Conservation (phyloP, 2,888 invertebrate species). For the Mesodorylaimus sp. region DNA sequence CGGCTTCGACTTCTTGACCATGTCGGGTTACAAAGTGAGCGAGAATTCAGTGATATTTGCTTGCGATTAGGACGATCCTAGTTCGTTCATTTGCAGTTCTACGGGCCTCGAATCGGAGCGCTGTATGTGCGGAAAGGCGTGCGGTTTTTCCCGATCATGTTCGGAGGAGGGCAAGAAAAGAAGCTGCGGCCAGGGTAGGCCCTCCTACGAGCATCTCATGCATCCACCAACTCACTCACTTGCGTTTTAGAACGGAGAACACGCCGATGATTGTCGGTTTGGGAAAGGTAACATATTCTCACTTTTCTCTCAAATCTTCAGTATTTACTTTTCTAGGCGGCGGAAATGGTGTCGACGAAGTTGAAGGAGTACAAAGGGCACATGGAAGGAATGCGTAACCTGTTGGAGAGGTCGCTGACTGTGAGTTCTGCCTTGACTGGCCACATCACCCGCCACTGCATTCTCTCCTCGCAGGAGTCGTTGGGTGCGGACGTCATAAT, state of each 20-base stretch:
- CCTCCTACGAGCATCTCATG: neutral
- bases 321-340: neutral
- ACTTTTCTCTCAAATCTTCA: too few species aligned
- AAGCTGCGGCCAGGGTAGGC: constrained; percentile 38
- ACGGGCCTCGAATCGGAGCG: constrained; percentile 43
- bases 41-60: neutral
- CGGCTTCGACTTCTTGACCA: constrained; percentile 40
- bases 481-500: neutral
- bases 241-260: constrained; percentile 39
- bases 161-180: constrained; percentile 42
- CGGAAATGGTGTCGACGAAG: neutral
- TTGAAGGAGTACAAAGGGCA: constrained; percentile 11
- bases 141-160: constrained; percentile 36
- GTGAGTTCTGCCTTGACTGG: constrained; percentile 21
- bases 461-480: neutral
- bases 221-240: neutral
- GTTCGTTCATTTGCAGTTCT: constrained; percentile 35
- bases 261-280: constrained; percentile 42
- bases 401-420: constrained; percentile 32
- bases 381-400: constrained; percentile 31
- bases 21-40: constrained; percentile 42
- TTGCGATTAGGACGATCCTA: neutral
- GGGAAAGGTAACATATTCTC: constrained; percentile 38
- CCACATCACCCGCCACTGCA: too few species aligned
- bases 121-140: constrained; percentile 30